These are phyloP conservation scores for Stenodera caucasica DNA, from an alignment of 2,888 invertebrate genomes.

Conservation along the genomic window DNA sequence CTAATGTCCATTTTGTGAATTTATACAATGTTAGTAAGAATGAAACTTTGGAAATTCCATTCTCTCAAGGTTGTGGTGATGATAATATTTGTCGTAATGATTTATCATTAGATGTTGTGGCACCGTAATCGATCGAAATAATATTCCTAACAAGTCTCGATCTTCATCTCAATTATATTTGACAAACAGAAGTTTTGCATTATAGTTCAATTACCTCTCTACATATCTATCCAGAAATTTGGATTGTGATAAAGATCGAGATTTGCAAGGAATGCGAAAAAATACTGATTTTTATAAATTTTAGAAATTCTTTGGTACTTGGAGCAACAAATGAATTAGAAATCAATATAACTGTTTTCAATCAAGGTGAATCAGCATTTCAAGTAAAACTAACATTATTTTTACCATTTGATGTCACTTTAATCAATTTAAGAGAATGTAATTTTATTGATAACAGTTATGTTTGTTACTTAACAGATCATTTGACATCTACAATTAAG, in stretches of 20 bases:
- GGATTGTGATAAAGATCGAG: neutral
- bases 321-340: slow-evolving; percentile 41
- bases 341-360: slow-evolving; percentile 44
- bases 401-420: slow-evolving; percentile 33
- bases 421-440: slow-evolving; percentile 37
- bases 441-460: slow-evolving; percentile 18
- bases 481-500: neutral
- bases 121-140: neutral
- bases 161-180: neutral
- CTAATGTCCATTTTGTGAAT: slow-evolving; percentile 31
- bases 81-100: slow-evolving; percentile 60
- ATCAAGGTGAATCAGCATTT: slow-evolving; percentile 51
- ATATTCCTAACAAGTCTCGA: neutral
- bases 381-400: slow-evolving; percentile 39
- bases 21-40: slow-evolving; percentile 18
- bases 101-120: slow-evolving; percentile 49
- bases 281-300: slow-evolving; percentile 15
- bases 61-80: slow-evolving; percentile 59
- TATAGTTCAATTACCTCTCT: no score
- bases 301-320: slow-evolving; percentile 40
- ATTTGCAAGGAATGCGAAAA: neutral
- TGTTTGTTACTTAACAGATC: slow-evolving; percentile 24
- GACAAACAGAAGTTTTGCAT: no score
- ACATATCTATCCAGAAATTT: no score
- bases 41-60: slow-evolving; percentile 36